Evolutionary conservation across 2,888 invertebrate species (phyloP).

Genomic region (Hirtodrosophila histrioides): DNA sequence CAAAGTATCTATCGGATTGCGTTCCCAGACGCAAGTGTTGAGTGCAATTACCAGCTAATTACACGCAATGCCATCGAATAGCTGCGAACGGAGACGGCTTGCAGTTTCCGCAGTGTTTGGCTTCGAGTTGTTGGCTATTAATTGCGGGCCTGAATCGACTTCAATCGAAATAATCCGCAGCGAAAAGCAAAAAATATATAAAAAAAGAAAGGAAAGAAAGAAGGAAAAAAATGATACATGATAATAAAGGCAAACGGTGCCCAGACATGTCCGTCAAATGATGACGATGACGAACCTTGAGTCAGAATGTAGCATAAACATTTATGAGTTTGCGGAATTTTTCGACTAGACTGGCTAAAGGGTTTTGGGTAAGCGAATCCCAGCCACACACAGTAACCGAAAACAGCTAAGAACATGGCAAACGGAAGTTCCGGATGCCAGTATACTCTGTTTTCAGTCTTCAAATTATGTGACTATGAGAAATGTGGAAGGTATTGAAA

Average conservation of each 20-base stretch:
- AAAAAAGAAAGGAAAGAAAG: constrained; percentile 5
- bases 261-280: constrained; percentile 57
- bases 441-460: too few relatives aligned
- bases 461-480: too few relatives aligned
- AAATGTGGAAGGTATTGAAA: too few relatives aligned
- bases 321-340: constrained; percentile 78
- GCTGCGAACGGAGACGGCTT: constrained; percentile 39
- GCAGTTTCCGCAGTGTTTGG: constrained; percentile 33
- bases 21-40: constrained; percentile 40
- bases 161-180: constrained; percentile 20
- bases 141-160: constrained; percentile 13
- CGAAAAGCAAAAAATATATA: not conserved
- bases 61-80: constrained; percentile 58
- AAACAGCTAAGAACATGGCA: too few relatives aligned
- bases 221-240: constrained; percentile 36
- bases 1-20: constrained; percentile 22
- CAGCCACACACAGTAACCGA: constrained; percentile 18
- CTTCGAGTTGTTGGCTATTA: constrained; percentile 7
- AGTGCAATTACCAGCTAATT: constrained; percentile 67
- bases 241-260: constrained; percentile 34
- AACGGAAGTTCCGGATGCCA: too few relatives aligned
- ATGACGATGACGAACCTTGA: constrained; percentile 65
- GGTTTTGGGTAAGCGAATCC: constrained; percentile 28
- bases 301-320: constrained; percentile 52
- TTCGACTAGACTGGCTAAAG: constrained; percentile 45